These are phyloP conservation scores for Dryococelus australis DNA, from an alignment of 2,888 invertebrate genomes.

Conservation along the genomic window DNA sequence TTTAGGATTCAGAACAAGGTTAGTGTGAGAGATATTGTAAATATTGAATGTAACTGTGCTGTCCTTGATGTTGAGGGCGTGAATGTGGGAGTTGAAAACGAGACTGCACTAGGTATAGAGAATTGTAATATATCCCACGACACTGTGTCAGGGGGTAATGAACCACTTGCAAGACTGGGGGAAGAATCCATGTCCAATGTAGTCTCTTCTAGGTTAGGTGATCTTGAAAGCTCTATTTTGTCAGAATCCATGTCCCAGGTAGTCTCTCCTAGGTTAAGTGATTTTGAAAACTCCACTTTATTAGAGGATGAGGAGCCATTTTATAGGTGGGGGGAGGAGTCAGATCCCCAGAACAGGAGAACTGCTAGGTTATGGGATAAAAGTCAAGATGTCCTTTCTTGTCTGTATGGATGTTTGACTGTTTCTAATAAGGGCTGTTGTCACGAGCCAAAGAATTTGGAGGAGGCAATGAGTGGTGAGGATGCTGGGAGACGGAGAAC, in stretches of 20 bases:
- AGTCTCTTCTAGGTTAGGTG: too few species aligned
- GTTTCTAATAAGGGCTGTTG: background rate
- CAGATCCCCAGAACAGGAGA: background rate
- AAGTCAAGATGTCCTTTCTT: background rate
- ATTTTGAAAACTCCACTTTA: too few species aligned
- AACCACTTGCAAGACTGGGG: too few species aligned
- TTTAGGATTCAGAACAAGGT: background rate
- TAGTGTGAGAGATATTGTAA: background rate
- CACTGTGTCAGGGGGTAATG: too few species aligned
- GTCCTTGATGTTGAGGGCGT: background rate
- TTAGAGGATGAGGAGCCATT: background rate
- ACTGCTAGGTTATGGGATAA: background rate
- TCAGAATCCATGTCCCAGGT: too few species aligned
- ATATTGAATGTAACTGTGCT: background rate
- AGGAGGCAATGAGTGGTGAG: background rate
- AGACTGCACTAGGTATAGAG: background rate
- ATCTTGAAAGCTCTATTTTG: too few species aligned
- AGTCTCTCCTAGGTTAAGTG: too few species aligned
- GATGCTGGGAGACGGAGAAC: background rate
- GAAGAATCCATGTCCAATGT: too few species aligned
- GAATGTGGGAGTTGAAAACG: background rate
- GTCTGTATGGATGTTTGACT: background rate
- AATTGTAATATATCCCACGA: background rate
- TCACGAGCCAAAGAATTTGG: background rate
- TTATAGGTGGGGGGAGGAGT: background rate